Evolutionary conservation across 1,140 invertebrate species (phyloP).

Genomic region (Portunus trituberculatus): DNA sequence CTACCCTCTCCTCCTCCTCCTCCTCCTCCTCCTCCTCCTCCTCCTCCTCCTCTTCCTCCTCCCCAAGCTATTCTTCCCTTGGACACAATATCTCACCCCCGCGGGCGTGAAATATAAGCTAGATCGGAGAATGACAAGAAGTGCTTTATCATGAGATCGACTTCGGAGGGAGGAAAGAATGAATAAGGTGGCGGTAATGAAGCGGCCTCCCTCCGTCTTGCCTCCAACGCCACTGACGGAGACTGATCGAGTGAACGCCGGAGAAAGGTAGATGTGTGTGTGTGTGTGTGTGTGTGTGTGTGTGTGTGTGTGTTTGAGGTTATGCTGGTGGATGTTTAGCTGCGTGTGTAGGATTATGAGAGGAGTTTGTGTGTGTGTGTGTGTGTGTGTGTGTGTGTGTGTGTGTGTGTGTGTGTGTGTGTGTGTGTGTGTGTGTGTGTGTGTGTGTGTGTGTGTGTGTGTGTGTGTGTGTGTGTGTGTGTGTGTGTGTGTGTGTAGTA

Average conservation of each 20-base stretch:
- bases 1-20: neutral
- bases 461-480: neutral
- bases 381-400: too few species aligned
- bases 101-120: conserved; percentile 60
- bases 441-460: too few species aligned
- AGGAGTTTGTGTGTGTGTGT: too few species aligned
- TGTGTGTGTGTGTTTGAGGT: neutral
- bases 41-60: neutral
- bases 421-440: too few species aligned
- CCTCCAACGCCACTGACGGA: conserved; percentile 53
- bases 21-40: neutral
- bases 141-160: conserved; percentile 73
- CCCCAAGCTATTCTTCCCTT: neutral
- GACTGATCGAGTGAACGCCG: conserved; percentile 51
- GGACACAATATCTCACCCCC: conserved; percentile 67
- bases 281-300: neutral
- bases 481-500: neutral
- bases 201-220: conserved; percentile 57
- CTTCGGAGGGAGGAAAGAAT: conserved; percentile 59
- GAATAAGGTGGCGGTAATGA: conserved; percentile 68
- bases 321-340: neutral
- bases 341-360: too few species aligned
- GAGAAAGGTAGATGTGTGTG: too few species aligned
- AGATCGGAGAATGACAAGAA: conserved; percentile 71
- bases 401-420: too few species aligned